Evolutionary conservation across 2,888 invertebrate species (phyloP).

Genomic region (Eudemis profundana): DNA sequence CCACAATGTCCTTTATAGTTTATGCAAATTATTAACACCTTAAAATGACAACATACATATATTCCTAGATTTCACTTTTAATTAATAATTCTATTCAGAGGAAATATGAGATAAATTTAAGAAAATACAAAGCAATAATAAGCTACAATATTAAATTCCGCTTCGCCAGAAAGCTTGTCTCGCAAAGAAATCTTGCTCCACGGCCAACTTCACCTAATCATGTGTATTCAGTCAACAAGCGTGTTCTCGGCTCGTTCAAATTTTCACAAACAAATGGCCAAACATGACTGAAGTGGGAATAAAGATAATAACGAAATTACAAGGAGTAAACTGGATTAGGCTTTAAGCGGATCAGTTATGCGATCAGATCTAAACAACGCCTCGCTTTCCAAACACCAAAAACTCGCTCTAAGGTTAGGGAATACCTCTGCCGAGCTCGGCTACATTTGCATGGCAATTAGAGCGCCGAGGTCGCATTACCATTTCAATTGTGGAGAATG

Average conservation of each 20-base stretch:
- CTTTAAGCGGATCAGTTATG: neutral
- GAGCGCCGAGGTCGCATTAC: slow-evolving; percentile 68
- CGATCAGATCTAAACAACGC: slow-evolving; percentile 5
- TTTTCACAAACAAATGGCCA: slow-evolving; percentile 51
- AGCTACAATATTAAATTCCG: neutral
- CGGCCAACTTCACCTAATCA: slow-evolving; percentile 31
- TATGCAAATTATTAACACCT: neutral
- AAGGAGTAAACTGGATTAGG: slow-evolving; percentile 11
- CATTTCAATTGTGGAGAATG: slow-evolving; percentile 78
- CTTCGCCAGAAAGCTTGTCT: slow-evolving; percentile 4
- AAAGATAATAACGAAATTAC: slow-evolving; percentile 11
- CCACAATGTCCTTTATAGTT: slow-evolving; percentile 1
- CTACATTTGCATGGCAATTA: slow-evolving; percentile 78
- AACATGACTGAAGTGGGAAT: slow-evolving; percentile 1
- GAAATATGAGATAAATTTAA: neutral
- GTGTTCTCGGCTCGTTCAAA: slow-evolving; percentile 46
- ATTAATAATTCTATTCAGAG: neutral
- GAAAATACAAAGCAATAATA: neutral
- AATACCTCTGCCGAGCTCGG: slow-evolving; percentile 46
- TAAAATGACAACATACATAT: slow-evolving; percentile 10
- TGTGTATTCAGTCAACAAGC: slow-evolving; percentile 34
- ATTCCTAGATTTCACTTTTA: slow-evolving; percentile 1
- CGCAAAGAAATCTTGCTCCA: slow-evolving; percentile 12
- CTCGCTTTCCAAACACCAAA: slow-evolving; percentile 15
- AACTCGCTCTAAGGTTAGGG: slow-evolving; percentile 25